Evolutionary conservation across 2,797 vertebrate species (phyloP).

Genomic region (Antennarius maculatus): DNA sequence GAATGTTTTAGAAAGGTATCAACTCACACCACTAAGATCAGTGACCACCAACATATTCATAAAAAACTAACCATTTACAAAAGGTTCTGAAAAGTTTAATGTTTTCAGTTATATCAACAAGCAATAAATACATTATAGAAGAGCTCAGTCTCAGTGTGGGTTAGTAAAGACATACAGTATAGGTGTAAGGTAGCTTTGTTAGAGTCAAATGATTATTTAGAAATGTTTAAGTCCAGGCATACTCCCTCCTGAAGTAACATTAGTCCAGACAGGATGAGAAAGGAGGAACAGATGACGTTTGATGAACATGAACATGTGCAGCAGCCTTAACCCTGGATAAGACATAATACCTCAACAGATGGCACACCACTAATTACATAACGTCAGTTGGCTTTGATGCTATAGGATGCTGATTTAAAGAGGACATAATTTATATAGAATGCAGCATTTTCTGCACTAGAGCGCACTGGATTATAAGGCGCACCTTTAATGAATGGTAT

Average conservation of each 20-base stretch:
- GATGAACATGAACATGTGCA: conserved; percentile 14
- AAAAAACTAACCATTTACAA: conserved; percentile 4
- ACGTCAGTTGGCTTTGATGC: conserved; percentile 7
- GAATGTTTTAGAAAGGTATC: too few relatives aligned
- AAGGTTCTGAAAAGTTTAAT: conserved; percentile 3
- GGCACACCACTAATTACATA: conserved; percentile 28
- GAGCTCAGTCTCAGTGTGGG: conserved; percentile 9
- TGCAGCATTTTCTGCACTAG: too few relatives aligned
- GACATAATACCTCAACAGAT: conserved; percentile 36
- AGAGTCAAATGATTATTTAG: conserved; percentile 7
- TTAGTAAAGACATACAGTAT: background rate
- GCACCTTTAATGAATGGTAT: too few relatives aligned
- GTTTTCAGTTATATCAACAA: conserved; percentile 51
- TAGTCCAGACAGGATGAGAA: conserved; percentile 1
- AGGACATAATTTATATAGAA: conserved; percentile 7
- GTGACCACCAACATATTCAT: background rate
- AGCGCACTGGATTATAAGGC: too few relatives aligned
- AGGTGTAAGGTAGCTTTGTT: background rate
- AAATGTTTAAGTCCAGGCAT: conserved; percentile 6
- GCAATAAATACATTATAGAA: conserved; percentile 45
- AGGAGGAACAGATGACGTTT: background rate
- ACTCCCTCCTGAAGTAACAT: conserved; percentile 4
- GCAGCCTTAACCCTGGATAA: conserved; percentile 24
- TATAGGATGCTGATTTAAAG: conserved; percentile 25
- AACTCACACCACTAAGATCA: background rate